These are phyloP conservation scores for Cephonodes hylas DNA, from an alignment of 2,888 invertebrate genomes.

Conservation along the genomic window DNA sequence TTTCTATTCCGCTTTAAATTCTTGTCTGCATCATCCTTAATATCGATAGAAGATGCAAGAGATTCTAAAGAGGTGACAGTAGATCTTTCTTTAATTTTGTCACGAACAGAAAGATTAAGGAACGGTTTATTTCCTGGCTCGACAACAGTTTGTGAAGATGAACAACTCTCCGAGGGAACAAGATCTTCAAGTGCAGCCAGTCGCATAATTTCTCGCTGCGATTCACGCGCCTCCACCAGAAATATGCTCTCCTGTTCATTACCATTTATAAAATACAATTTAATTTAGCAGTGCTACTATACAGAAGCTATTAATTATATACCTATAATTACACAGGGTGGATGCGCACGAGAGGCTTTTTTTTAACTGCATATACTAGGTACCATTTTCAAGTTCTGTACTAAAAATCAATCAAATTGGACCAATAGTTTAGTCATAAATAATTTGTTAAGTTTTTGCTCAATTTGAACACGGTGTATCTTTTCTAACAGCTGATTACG, in stretches of 20 bases:
- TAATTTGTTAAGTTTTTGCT: no score
- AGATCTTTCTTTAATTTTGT: slow-evolving; percentile 47
- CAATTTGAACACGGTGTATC: no score
- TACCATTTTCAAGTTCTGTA: no score
- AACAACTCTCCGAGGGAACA: slow-evolving; percentile 30
- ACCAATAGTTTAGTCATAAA: no score
- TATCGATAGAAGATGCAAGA: slow-evolving; percentile 63
- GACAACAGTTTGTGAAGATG: slow-evolving; percentile 21
- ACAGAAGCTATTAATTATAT: neutral
- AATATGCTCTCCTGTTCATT: slow-evolving; percentile 88
- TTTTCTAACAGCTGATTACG: no score
- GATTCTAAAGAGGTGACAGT: slow-evolving; percentile 83
- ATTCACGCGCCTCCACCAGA: slow-evolving; percentile 88
- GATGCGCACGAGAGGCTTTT: no score
- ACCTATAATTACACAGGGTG: no score
- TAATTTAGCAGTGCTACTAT: no score
- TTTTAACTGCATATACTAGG: no score
- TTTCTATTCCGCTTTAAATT: slow-evolving; percentile 53
- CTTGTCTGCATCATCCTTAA: slow-evolving; percentile 44
- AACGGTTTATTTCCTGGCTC: slow-evolving; percentile 31
- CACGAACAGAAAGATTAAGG: slow-evolving; percentile 54
- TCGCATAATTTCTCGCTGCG: slow-evolving; percentile 83
- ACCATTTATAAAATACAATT: slow-evolving; percentile 15
- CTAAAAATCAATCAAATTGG: no score
- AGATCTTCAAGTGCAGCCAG: slow-evolving; percentile 50